Percentiles rank a stretch among this genome's conserved stretches.
These are phyloP conservation scores for Trichogramma pretiosum DNA, from an alignment of 1,140 invertebrate species.

Conservation along the genomic window DNA sequence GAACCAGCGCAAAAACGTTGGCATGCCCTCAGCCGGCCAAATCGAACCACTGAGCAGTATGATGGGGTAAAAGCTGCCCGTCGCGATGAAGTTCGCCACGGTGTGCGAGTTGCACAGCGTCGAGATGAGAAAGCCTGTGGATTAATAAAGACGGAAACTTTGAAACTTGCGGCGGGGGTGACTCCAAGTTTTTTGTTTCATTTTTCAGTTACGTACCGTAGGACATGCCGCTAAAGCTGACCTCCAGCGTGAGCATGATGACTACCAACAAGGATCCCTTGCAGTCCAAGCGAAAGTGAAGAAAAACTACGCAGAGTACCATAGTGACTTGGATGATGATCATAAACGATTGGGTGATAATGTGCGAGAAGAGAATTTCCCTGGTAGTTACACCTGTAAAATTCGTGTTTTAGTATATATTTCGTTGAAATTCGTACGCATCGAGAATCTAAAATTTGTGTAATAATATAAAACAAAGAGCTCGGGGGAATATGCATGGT, in stretches of 20 bases:
- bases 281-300: conserved; percentile 52
- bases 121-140: conserved; percentile 66
- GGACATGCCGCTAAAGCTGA: conserved; percentile 60
- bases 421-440: neutral
- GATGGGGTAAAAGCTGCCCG: conserved; percentile 81
- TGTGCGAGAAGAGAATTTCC: conserved; percentile 66
- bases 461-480: no score
- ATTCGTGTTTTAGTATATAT: conserved; percentile 16
- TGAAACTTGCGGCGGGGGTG: no score
- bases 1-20: conserved; percentile 46
- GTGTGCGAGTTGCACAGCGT: conserved; percentile 66
- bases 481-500: no score
- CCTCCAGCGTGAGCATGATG: conserved; percentile 49
- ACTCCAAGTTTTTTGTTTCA: no score
- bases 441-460: no score
- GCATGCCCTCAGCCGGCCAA: conserved; percentile 82
- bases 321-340: conserved; percentile 60
- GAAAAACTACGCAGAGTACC: conserved; percentile 52
- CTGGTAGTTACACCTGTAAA: conserved; percentile 53
- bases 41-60: conserved; percentile 79
- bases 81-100: conserved; percentile 72
- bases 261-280: conserved; percentile 52
- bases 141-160: no score
- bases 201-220: conserved; percentile 49
- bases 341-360: conserved; percentile 63